Evolutionary conservation across 2,113 vertebrate species (phyloP), one percentile per base, ranked within the genome.

Genomic region (Holacanthus passer): DNA sequence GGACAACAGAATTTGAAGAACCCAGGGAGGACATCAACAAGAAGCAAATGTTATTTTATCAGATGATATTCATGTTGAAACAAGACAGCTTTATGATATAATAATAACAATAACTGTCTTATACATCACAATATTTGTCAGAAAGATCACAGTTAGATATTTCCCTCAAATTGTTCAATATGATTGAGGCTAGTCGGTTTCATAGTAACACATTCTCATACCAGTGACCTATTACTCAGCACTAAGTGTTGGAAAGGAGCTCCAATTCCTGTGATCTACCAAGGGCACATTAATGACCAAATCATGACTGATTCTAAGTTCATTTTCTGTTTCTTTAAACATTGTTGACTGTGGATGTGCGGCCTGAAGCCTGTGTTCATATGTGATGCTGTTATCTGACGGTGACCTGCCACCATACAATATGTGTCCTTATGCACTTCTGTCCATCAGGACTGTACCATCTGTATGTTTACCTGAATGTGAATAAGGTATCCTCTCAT

Each of bases 401-500:
- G 48, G 19, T 47, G 22, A 50, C 31, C 56, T 35, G 27, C 7
- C 39, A 47, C 6, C 24, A 20, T 43, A 45, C 7, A 19, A 17
- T 20, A 12, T 9, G 35, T 43, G 19, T 59, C 12, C 2, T 45
- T 22, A 22, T 43, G 52, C 17, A 24, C 53, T 22, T 48, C 5
- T n/a, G 45, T 22, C 45, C 65, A 68, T 35, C 27, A 32, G 7
- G 7, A 52, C 48, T 6, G 10, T 35, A 53, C 24, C 1, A 29
- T 43, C 22, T 70, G 31, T 27, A 22, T 73, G 70, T 73, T 24
- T 13, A 62, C 56, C 16, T 52, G n/a, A 39, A 52, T 74, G 47
- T 74, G 19, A 74, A 74, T 74, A 74, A 74, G 64, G 32, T 16
- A 29, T 63, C 10, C 10, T 39, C 47, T 52, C 47, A 63, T n/a